A percentile compares a stretch with the other conserved stretches of the same genome.
phyloP scores from a whole-genome alignment of 2,888 invertebrate genomes.

The Cylloceria caligata region DNA sequence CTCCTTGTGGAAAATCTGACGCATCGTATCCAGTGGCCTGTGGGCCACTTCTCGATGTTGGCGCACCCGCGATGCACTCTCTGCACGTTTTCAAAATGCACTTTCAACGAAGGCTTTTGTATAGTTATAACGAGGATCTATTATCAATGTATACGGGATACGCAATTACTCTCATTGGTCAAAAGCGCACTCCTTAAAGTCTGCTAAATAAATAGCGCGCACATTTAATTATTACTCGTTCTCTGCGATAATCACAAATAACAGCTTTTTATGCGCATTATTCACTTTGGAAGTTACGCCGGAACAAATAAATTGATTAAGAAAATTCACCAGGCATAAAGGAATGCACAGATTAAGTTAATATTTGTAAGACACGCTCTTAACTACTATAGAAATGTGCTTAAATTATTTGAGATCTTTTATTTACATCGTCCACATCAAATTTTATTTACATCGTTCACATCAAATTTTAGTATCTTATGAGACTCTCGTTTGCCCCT shows the following conservation, averaged over 20 bases:
- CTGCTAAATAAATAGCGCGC: slow-evolving; percentile 16
- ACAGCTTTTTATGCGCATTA: neutral
- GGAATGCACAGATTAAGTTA: too few relatives aligned
- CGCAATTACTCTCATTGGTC: neutral
- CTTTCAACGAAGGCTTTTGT: slow-evolving; percentile 9
- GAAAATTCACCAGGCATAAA: too few relatives aligned
- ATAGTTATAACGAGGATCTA: slow-evolving; percentile 7
- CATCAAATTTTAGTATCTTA: too few relatives aligned
- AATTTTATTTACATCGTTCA: too few relatives aligned
- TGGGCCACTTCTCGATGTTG: slow-evolving; percentile 30
- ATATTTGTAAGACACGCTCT: too few relatives aligned
- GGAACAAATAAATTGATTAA: neutral
- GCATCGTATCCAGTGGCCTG: slow-evolving; percentile 47
- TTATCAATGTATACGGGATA: neutral
- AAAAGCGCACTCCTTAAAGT: neutral
- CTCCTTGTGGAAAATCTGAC: slow-evolving; percentile 47
- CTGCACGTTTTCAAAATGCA: slow-evolving; percentile 13
- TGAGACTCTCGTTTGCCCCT: too few relatives aligned
- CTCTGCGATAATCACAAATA: neutral
- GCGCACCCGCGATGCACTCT: slow-evolving; percentile 23
- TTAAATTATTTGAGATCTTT: too few relatives aligned
- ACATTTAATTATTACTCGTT: neutral
- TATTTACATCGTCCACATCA: too few relatives aligned
- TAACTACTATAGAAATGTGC: too few relatives aligned
- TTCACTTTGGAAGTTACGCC: neutral